These are phyloP conservation scores for Sebastes taczanowskii DNA, from an alignment of 2,797 vertebrate genomes.

Conservation along the genomic window DNA sequence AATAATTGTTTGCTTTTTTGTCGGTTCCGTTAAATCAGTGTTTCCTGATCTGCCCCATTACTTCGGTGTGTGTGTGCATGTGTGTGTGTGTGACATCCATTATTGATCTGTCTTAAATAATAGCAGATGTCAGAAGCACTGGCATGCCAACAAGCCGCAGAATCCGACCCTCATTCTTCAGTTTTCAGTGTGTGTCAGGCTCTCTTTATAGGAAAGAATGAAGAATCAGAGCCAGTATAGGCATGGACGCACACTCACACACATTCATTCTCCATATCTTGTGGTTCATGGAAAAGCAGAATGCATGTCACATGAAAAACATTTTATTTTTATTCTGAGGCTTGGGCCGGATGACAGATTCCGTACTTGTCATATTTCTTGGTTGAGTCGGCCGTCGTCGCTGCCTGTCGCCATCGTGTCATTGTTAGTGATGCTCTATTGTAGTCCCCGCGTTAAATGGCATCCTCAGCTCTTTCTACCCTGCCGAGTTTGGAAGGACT, in stretches of 20 bases:
- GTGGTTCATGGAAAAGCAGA: slow-evolving; percentile 48
- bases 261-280: slow-evolving; percentile 34
- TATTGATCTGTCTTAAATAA: slow-evolving; percentile 62
- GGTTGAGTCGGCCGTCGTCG: slow-evolving; percentile 13
- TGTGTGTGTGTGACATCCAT: slow-evolving; percentile 30
- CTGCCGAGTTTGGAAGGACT: slow-evolving; percentile 9
- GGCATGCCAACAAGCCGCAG: slow-evolving; percentile 24
- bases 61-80: background rate
- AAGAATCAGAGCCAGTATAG: slow-evolving; percentile 24
- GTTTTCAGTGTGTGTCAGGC: slow-evolving; percentile 35
- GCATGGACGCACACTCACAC: slow-evolving; percentile 37
- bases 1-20: background rate
- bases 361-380: slow-evolving; percentile 30
- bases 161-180: slow-evolving; percentile 39
- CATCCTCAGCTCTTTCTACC: slow-evolving; percentile 12
- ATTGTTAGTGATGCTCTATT: slow-evolving; percentile 40
- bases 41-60: background rate
- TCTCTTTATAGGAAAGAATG: slow-evolving; percentile 65
- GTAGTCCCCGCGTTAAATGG: slow-evolving; percentile 12
- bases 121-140: slow-evolving; percentile 60
- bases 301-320: slow-evolving; percentile 61
- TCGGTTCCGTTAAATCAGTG: background rate
- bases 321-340: slow-evolving; percentile 56
- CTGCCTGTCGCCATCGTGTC: slow-evolving; percentile 33
- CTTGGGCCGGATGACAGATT: slow-evolving; percentile 28